Percentiles rank a stretch among this genome's conserved stretches.
These are phyloP conservation scores for Phodopus roborovskii DNA, from an alignment of 2,113 vertebrate genomes.

Conservation along the genomic window DNA sequence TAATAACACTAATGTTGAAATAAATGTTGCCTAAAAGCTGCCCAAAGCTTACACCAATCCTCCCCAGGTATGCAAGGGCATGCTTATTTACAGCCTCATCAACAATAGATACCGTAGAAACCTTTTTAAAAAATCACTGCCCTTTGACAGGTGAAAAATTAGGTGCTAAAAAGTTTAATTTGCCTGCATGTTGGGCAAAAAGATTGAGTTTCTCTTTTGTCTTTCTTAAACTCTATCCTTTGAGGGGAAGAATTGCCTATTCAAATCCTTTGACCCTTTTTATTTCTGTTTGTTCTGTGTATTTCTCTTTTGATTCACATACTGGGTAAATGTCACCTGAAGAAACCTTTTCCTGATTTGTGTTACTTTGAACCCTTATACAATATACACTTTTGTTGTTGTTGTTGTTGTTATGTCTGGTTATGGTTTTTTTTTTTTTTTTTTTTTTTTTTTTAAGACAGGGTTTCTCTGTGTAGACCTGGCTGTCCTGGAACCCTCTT, in stretches of 20 bases:
- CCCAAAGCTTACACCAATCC: constrained; percentile 28
- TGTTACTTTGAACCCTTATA: constrained; percentile 23
- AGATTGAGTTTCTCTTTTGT: neutral
- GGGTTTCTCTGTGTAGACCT: neutral
- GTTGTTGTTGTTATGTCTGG: too few species aligned
- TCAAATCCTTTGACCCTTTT: constrained; percentile 50
- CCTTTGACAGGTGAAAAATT: constrained; percentile 28
- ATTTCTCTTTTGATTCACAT: constrained; percentile 48
- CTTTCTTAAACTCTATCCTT: neutral
- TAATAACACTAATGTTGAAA: constrained; percentile 39
- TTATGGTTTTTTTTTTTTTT: too few species aligned
- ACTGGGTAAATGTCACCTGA: constrained; percentile 19
- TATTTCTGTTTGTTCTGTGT: constrained; percentile 47
- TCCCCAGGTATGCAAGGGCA: neutral
- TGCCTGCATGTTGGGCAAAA: constrained; percentile 47
- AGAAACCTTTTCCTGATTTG: constrained; percentile 57
- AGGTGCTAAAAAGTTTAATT: constrained; percentile 37
- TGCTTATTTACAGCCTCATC: constrained; percentile 6
- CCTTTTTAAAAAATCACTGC: constrained; percentile 31
- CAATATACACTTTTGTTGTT: neutral
- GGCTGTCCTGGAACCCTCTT: neutral
- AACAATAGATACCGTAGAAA: constrained; percentile 8
- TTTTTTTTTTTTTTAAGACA: neutral
- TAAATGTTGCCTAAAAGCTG: constrained; percentile 60
- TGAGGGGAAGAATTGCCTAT: neutral